Percentiles rank a stretch among this genome's conserved stretches.
Evolutionary conservation across 2,113 vertebrate genomes (phyloP).

Genomic region (Miniopterus natalensis): DNA sequence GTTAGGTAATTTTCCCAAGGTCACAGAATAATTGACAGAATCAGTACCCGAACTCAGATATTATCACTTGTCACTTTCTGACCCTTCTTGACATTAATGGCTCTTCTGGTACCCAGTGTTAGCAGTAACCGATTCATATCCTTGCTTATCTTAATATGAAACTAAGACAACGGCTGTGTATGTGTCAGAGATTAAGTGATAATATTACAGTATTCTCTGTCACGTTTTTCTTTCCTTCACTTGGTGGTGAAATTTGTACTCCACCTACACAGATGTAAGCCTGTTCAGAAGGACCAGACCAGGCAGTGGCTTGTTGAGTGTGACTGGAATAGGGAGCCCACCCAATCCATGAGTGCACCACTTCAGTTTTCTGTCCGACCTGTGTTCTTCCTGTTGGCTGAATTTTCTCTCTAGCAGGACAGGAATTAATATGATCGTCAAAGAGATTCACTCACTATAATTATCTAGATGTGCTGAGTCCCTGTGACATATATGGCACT

Average conservation of each 20-base stretch:
- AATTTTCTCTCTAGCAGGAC: background rate
- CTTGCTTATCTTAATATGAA: background rate
- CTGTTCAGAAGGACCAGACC: background rate
- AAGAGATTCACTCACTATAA: background rate
- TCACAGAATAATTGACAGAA: background rate
- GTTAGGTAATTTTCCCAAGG: background rate
- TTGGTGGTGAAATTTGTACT: background rate
- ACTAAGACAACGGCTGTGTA: background rate
- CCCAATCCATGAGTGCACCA: background rate
- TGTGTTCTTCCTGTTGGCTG: background rate
- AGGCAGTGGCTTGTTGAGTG: too few species aligned
- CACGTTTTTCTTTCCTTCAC: background rate
- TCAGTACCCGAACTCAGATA: background rate
- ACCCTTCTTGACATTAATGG: background rate
- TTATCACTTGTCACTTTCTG: background rate
- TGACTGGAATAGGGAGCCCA: background rate
- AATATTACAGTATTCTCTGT: background rate
- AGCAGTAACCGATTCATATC: background rate
- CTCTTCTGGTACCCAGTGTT: background rate
- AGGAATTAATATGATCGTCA: background rate
- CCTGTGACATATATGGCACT: background rate
- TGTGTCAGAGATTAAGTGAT: background rate
- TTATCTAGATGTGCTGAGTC: too few species aligned
- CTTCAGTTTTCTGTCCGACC: background rate
- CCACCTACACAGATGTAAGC: background rate